Conservation (phyloP, 2,113 vertebrate species). For the Ammospiza nelsoni region DNA sequence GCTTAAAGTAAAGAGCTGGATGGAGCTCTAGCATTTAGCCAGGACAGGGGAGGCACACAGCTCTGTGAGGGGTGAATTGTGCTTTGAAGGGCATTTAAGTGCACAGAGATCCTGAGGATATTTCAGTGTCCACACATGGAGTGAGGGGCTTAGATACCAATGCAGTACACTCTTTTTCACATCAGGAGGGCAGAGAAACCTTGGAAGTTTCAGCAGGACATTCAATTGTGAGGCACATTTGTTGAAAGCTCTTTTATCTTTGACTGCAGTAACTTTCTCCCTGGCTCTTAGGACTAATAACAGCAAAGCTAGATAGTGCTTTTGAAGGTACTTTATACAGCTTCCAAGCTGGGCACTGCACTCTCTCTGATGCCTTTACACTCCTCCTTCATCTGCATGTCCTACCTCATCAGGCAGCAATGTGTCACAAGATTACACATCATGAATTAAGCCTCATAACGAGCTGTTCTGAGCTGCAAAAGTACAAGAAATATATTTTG, state of each 20-base stretch:
- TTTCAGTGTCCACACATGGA: fast-evolving
- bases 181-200: not conserved
- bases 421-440: conserved; percentile 16
- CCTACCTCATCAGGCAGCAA: conserved; percentile 25
- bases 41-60: fast-evolving
- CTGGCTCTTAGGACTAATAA: not conserved
- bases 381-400: not conserved
- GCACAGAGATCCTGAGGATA: not conserved
- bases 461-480: conserved; percentile 8
- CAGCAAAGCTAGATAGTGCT: not conserved
- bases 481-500: conserved; percentile 25
- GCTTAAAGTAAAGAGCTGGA: not conserved
- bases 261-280: not conserved
- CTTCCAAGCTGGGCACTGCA: conserved; percentile 13
- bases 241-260: not conserved
- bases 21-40: not conserved
- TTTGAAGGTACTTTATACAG: not conserved
- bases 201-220: not conserved
- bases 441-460: not conserved
- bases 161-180: not conserved
- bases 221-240: not conserved
- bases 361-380: not conserved
- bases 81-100: not conserved
- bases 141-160: not conserved
- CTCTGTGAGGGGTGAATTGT: not conserved